Evolutionary conservation across 2,113 vertebrate genomes (phyloP), one percentile per base, ranked within the genome.

Genomic region (Propithecus coquereli): DNA sequence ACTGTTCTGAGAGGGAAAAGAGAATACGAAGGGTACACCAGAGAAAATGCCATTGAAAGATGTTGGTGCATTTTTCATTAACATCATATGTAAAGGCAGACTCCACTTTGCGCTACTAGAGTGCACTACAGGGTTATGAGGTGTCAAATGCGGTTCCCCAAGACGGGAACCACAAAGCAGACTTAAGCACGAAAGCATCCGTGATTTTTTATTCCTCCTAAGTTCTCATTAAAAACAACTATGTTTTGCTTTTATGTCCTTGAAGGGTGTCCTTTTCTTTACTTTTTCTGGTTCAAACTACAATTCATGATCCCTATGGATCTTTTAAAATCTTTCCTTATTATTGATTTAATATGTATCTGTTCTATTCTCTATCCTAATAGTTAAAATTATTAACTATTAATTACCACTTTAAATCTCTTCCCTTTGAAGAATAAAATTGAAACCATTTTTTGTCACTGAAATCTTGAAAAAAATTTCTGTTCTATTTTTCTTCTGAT

Each of bases 341-440:
- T 63, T n/a, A 52, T 52, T 90, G 37, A 16, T 66, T 82, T 91
- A 68, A 71, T 45, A 54, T 32, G 68, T 8, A 70, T 86, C 47
- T 6, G 0, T 86, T 79, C 94, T 74, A 40, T 14, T 83, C 59
- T 61, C 81, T 43, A 4, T 65, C 6, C 81, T 82, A 37, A 22
- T 81, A 82, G 25, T 61, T 80, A 87, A 17, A 91, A 96, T 91
- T 61, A 92, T 65, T 76, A 86, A 54, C 17, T 54, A 54, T 54
- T 54, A 54, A 54, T 92, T 83, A 83, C 40, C 30, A 25, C 17
- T 71, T 91, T 61, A 80, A 79, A 70, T 87, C 47, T 34, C 52
- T 90, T 88, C 47, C 66, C 87, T 95, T 96, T 88, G 61, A 83
- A 96, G 73, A 59, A 73, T 52, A 80, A 96, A 95, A 82, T 80